phyloP scores from a whole-genome alignment of 2,113 vertebrate species.

The Laticauda colubrina region DNA sequence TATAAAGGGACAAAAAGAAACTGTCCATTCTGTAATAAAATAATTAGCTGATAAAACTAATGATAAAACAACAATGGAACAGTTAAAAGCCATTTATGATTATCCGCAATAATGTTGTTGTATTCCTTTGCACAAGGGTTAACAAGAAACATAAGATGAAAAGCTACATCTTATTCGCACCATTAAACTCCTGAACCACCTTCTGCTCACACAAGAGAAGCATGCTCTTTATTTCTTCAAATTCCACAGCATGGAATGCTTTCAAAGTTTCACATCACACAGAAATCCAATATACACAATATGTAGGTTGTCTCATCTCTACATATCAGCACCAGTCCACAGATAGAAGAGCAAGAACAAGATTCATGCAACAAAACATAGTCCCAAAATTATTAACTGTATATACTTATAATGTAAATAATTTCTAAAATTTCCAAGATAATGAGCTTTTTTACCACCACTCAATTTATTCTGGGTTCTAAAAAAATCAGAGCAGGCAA shows the following conservation, averaged over 20 bases:
- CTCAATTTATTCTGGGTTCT: not conserved
- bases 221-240: not conserved
- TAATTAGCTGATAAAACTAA: not conserved
- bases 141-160: not conserved
- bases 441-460: not conserved
- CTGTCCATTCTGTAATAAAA: not conserved
- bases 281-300: not conserved
- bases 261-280: not conserved
- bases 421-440: not conserved
- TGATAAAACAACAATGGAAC: not conserved
- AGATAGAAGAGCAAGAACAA: not conserved
- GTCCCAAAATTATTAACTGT: not conserved
- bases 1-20: not conserved
- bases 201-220: not conserved
- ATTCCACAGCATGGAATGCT: not conserved
- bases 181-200: not conserved
- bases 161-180: not conserved
- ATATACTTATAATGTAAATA: not conserved
- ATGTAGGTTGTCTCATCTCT: not conserved
- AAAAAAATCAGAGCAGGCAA: not conserved
- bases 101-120: not conserved
- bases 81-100: not conserved
- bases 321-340: not conserved
- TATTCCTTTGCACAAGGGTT: not conserved
- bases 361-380: not conserved